Conservation (phyloP, 2,113 vertebrate genomes). For the Muntiacus reevesi region DNA sequence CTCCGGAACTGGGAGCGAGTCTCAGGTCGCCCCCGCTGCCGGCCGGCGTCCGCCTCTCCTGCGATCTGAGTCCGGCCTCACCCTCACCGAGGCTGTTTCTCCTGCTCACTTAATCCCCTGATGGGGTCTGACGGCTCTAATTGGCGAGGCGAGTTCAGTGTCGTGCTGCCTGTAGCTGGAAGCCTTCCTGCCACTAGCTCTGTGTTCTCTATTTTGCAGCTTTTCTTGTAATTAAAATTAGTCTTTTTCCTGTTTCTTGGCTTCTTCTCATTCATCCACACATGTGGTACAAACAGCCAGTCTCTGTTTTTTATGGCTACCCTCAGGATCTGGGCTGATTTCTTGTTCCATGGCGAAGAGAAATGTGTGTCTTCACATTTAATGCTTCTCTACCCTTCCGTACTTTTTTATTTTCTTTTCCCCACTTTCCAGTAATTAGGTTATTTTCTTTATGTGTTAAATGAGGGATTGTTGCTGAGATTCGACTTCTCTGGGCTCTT, state of each 20-base stretch:
- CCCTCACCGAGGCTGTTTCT: not conserved
- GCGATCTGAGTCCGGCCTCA: not conserved
- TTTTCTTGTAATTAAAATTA: slow-evolving; percentile 37
- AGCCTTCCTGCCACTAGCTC: slow-evolving; percentile 7
- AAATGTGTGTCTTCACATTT: slow-evolving; percentile 40
- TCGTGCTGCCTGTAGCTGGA: slow-evolving; percentile 14
- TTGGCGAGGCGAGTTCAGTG: slow-evolving; percentile 40
- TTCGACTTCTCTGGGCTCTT: slow-evolving; percentile 46
- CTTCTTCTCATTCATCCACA: not conserved
- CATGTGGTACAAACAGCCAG: not conserved
- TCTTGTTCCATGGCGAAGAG: not conserved
- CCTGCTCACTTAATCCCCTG: not conserved
- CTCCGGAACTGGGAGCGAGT: not conserved
- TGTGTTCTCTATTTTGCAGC: slow-evolving; percentile 23
- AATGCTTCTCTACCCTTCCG: slow-evolving; percentile 22
- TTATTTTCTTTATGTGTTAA: slow-evolving; percentile 25
- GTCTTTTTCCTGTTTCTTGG: not conserved
- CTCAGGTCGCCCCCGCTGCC: not conserved
- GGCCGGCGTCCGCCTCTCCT: not conserved
- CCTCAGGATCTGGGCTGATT: slow-evolving; percentile 39
- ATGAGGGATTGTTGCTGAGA: not conserved
- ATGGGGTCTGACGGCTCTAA: slow-evolving; percentile 52
- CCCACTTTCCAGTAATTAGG: slow-evolving; percentile 40
- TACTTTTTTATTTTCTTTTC: slow-evolving; percentile 37
- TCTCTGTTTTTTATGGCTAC: slow-evolving; percentile 50